Percentiles rank a stretch among this genome's conserved stretches.
Conservation (phyloP, 2,888 invertebrate genomes). For the Xestia rhomboidea region DNA sequence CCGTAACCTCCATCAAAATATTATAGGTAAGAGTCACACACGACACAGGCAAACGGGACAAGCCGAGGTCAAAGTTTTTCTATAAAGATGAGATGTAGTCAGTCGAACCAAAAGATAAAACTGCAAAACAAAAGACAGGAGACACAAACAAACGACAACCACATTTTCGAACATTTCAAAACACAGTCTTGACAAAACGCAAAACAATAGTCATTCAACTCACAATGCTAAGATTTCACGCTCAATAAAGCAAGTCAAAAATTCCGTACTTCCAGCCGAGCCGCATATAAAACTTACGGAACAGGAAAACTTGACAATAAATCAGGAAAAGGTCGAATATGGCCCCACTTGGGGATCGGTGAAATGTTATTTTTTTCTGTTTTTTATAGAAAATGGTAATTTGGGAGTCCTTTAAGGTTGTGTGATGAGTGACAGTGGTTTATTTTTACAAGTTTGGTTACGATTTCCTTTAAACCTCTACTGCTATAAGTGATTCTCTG, state of each 20-base stretch:
- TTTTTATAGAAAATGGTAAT: constrained; percentile 66
- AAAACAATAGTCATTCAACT: constrained; percentile 55
- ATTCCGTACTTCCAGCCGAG: constrained; percentile 74
- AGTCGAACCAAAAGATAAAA: background rate
- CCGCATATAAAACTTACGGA: constrained; percentile 84
- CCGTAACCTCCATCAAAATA: background rate
- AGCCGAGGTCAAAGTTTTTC: background rate
- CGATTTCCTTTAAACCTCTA: background rate
- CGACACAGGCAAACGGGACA: background rate
- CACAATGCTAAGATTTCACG: constrained; percentile 73
- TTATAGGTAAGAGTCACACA: background rate
- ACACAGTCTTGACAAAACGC: constrained; percentile 45
- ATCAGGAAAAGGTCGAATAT: constrained; percentile 86
- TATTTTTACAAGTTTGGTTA: constrained; percentile 10
- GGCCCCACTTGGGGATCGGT: constrained; percentile 76
- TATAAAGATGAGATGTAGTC: background rate
- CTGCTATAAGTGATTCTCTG: background rate
- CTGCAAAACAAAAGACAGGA: background rate
- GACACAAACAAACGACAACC: constrained; percentile 44
- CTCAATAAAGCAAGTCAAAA: constrained; percentile 84
- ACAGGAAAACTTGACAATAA: constrained; percentile 83
- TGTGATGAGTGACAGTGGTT: constrained; percentile 42
- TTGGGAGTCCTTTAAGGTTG: constrained; percentile 28
- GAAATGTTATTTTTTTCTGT: constrained; percentile 68
- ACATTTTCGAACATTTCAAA: constrained; percentile 46